phyloP scores from a whole-genome alignment of 64 coral and sea anemone genomes.

The Hydrozoanthus tunicans region DNA sequence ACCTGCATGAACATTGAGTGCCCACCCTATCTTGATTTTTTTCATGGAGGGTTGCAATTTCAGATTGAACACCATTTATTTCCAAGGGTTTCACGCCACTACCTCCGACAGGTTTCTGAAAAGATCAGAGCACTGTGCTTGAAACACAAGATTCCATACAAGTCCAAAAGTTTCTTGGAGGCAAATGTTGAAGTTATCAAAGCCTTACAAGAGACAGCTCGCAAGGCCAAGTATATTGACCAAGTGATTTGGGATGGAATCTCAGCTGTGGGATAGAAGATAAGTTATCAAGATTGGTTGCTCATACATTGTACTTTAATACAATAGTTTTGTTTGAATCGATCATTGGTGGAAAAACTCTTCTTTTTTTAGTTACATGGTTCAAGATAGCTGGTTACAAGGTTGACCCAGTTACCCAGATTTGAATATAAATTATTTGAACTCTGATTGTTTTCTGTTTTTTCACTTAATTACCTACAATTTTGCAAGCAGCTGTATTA shows the following conservation, averaged over 20 bases:
- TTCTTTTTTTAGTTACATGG: too few species aligned
- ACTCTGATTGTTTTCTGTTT: too few species aligned
- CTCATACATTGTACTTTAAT: too few species aligned
- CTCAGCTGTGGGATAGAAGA: constrained; percentile 79
- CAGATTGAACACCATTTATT: constrained; percentile 99
- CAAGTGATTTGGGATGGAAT: constrained; percentile 94
- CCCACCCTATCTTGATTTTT: constrained; percentile 78
- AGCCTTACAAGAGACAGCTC: constrained; percentile 73
- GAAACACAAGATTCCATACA: constrained; percentile 80
- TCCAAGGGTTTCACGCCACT: constrained; percentile 83
- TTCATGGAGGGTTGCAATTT: constrained; percentile 96
- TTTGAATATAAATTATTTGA: too few species aligned
- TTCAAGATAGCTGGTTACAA: too few species aligned
- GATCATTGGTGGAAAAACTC: too few species aligned
- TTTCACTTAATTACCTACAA: too few species aligned
- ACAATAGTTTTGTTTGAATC: too few species aligned
- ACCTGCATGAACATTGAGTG: constrained; percentile 95
- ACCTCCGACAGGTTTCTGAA: constrained; percentile 66
- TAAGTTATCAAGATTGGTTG: not conserved
- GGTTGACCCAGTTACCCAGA: too few species aligned
- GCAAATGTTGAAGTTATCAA: constrained; percentile 86
- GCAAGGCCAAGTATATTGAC: constrained; percentile 80
- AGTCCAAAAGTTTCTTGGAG: constrained; percentile 80
- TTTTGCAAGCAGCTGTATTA: too few species aligned
- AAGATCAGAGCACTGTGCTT: constrained; percentile 76